A percentile compares a stretch with the other conserved stretches of the same genome.
phyloP scores from a whole-genome alignment of 2,113 vertebrate genomes.

The Grus americana region DNA sequence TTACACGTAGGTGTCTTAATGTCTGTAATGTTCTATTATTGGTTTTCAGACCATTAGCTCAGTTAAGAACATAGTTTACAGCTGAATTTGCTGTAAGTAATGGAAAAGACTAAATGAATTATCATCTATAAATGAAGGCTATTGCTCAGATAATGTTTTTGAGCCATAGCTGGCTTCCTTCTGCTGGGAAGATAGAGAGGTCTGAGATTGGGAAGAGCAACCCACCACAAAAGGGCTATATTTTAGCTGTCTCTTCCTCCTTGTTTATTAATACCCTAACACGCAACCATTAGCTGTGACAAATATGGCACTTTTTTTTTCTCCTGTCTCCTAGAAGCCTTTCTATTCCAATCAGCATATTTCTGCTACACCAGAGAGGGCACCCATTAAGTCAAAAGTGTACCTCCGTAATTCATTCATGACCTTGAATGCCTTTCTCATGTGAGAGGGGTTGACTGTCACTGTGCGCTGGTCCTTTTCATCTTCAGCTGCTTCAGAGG shows the following conservation, averaged over 20 bases:
- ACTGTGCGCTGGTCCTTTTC: constrained; percentile 79
- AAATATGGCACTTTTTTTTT: background rate
- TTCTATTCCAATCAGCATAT: background rate
- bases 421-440: constrained; percentile 93
- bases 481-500: constrained; percentile 79
- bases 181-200: background rate
- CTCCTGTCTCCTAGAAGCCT: background rate
- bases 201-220: background rate
- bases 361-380: background rate
- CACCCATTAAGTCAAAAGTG: constrained; percentile 9
- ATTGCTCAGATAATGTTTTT: background rate
- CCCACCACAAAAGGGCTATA: background rate
- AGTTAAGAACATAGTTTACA: constrained; percentile 39
- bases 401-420: constrained; percentile 96
- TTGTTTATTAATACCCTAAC: background rate
- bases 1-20: constrained; percentile 34
- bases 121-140: background rate
- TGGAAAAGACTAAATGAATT: background rate
- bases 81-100: constrained; percentile 31
- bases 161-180: background rate
- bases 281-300: background rate
- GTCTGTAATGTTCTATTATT: constrained; percentile 34
- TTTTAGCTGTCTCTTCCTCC: background rate
- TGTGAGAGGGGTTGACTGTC: constrained; percentile 89
- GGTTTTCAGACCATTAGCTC: constrained; percentile 46